Base-by-base conservation (phyloP, 2,113 vertebrate species). In the Sterrhoptilus dennistouni region DNA sequence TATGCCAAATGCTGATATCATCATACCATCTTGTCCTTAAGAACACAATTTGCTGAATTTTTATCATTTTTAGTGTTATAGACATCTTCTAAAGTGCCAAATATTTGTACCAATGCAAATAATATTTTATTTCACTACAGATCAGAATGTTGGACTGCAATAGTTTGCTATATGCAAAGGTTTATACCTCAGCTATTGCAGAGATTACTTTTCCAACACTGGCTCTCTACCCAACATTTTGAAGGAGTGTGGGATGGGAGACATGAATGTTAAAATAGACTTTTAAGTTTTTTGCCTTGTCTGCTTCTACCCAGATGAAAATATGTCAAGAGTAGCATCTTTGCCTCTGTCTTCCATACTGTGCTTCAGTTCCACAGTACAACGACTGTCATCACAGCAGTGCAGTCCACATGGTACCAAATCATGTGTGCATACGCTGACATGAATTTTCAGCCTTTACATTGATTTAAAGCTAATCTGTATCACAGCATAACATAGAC, bases 221-320 rank as follows among this genome's bases (percentile, higher is more conserved):
- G 57, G 44, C 75, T 94, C 77, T 94, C 86, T 83, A 76, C 4
- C 28, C 89, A 63, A 69, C 28, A 24, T 68, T 80, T 65, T 83
- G 42, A 74, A 81, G 47, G 45, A 50, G 18, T 44, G 65, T 75
- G 19, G 45, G 38, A 78, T 63, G 52, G 56, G 17, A 87, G 12
- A 75, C 40, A 53, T 5, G 25, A 70, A 74, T 54, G 42, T 77
- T 74, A 70, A 85, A 91, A 90, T 14, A 89, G 15, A 60, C 22
- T 68, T 88, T 44, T 56, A 53, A 33, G 27, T 40, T 79, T 79
- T 94, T 83, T 33, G 70, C 16, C 47, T 80, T 95, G 53, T 35
- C 35, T 80, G 69, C 36, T 87, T 93, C 87, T 91, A 79, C 63
- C 28, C 63, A 91, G n/a, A 64, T 47, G 28, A 92, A 90, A 81